These are phyloP conservation scores for Rachycentron canadum DNA, from an alignment of 2,797 vertebrate species.

Conservation along the genomic window DNA sequence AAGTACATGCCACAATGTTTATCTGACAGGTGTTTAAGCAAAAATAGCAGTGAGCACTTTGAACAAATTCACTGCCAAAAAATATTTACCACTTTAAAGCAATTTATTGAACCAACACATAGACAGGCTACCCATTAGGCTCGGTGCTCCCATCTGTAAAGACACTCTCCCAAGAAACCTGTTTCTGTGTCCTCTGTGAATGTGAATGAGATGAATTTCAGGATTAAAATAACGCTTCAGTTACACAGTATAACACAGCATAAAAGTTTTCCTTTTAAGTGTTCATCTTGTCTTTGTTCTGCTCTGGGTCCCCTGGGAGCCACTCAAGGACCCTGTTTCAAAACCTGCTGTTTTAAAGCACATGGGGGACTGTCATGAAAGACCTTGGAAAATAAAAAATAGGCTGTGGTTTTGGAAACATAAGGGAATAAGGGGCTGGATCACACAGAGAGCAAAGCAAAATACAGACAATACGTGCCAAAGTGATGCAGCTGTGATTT, in stretches of 20 bases:
- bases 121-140: conserved; percentile 1
- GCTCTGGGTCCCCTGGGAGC: conserved; percentile 36
- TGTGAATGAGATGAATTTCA: conserved; percentile 13
- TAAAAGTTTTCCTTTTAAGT: conserved; percentile 28
- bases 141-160: conserved; percentile 20
- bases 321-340: conserved; percentile 29
- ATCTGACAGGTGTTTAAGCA: conserved; percentile 29
- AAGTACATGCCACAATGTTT: neutral
- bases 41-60: conserved; percentile 13
- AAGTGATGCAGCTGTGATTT: conserved; percentile 2
- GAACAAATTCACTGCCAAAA: conserved; percentile 21
- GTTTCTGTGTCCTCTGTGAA: conserved; percentile 4
- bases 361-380: conserved; percentile 33
- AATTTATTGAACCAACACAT: conserved; percentile 35
- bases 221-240: conserved; percentile 51
- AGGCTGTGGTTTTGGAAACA: conserved; percentile 3
- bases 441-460: conserved; percentile 21
- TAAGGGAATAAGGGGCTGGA: conserved; percentile 8
- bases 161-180: conserved; percentile 6
- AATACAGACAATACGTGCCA: conserved; percentile 17
- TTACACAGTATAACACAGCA: conserved; percentile 10
- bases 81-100: conserved; percentile 22
- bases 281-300: conserved; percentile 51
- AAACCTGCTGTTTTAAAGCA: conserved; percentile 28
- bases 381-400: neutral